These are phyloP conservation scores for Sternotherus odoratus DNA, from an alignment of 2,797 vertebrate genomes.

Conservation along the genomic window DNA sequence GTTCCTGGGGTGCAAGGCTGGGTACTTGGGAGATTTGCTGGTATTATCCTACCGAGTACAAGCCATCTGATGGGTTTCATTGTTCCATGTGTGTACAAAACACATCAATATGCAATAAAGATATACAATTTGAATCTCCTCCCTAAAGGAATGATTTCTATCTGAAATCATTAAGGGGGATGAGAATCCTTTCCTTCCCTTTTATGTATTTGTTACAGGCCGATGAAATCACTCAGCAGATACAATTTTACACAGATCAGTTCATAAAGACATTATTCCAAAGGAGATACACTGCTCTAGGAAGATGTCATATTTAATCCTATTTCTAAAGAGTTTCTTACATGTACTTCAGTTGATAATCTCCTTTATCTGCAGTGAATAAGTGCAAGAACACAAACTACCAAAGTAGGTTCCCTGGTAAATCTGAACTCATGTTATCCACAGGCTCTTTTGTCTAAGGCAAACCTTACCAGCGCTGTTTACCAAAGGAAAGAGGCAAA, in stretches of 20 bases:
- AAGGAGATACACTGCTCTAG: neutral
- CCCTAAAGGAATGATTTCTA: neutral
- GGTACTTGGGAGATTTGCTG: no score
- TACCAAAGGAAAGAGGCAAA: neutral
- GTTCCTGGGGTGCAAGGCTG: no score
- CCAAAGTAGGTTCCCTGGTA: neutral
- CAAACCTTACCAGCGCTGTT: neutral
- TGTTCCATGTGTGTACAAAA: neutral
- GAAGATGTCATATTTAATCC: neutral
- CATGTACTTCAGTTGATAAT: neutral
- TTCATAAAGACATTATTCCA: neutral
- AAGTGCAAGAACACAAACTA: constrained; percentile 10
- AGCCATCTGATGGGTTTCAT: neutral
- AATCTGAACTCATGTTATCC: constrained; percentile 7
- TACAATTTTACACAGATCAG: constrained; percentile 1
- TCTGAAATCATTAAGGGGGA: neutral
- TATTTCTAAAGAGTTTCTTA: neutral
- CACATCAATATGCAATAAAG: neutral
- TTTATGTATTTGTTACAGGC: neutral
- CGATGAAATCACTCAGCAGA: neutral
- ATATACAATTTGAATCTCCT: neutral
- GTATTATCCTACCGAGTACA: neutral
- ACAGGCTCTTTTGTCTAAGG: neutral
- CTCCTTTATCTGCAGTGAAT: neutral
- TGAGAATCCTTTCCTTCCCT: neutral